These are phyloP conservation scores for Coilia nasus DNA, from an alignment of 2,797 vertebrate genomes.

Conservation along the genomic window DNA sequence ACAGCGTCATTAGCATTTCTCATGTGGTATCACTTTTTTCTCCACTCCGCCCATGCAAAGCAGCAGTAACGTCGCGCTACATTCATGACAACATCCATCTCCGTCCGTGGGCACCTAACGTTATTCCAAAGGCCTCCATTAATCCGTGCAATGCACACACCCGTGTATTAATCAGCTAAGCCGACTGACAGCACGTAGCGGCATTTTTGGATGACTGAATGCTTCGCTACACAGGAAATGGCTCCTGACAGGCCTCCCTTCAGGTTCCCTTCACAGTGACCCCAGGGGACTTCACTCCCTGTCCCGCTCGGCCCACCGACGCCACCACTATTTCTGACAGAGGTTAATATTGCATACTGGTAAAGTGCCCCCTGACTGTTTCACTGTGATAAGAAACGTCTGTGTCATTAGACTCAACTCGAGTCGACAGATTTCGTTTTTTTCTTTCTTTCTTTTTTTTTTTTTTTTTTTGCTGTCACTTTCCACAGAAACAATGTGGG, in stretches of 20 bases:
- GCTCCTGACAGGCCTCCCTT: constrained; percentile 1
- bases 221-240: constrained; percentile 8
- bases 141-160: background rate
- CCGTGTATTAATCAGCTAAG: background rate
- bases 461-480: background rate
- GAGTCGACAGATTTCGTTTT: background rate
- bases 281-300: background rate
- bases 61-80: background rate
- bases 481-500: background rate
- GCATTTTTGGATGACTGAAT: background rate
- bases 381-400: background rate
- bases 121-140: constrained; percentile 10
- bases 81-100: background rate
- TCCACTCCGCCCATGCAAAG: background rate
- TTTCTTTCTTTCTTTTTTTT: background rate
- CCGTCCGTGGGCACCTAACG: background rate
- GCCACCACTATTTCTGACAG: background rate
- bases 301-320: background rate
- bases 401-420: background rate
- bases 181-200: background rate
- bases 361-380: background rate
- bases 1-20: background rate
- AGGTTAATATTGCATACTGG: constrained; percentile 20
- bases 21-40: background rate
- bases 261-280: constrained; percentile 16